Evolutionary conservation across 1,140 invertebrate species (phyloP), one percentile per base, ranked within the genome.

Genomic region (Bombus superbus): DNA sequence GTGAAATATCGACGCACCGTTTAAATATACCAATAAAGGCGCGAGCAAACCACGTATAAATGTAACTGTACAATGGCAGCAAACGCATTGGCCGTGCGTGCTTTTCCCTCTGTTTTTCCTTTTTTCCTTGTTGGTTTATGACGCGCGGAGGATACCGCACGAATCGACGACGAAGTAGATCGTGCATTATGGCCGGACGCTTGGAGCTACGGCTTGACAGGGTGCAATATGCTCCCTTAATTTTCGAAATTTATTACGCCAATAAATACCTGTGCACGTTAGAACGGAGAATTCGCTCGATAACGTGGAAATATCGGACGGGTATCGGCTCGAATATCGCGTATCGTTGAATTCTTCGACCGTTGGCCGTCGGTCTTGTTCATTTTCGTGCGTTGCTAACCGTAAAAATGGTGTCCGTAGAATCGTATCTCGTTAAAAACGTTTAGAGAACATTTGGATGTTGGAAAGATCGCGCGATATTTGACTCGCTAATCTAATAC

Each of bases 21-120:
- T 75, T 57, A 75, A 74, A 74, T 53, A 74, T 35, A 53, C 72
- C 72, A 35, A 74, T 74, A 74, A 75, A 75, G 47, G 73, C 40
- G 73, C 44, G 47, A 22, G 73, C 47, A 57, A 74, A 75, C 32
- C 32, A 3, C 66, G 73, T 75, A 47, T 74, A 74, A 74, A 32
- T 53, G 72, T 74, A 74, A 74, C 72, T 32, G 72, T 74, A 74
- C 72, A 53, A 53, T 74, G 42, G 22, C 44, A 32, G 72, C 57
- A 75, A 75, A 75, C 73, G 44, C 44, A 5, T 25, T 32, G n/a
- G n/a, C 6, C 25, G 32, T 35, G n/a, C 57, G 53, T 75, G 32
- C 32, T n/a, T 38, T 18, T 8, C 8, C 22, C 1, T 25, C n/a
- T 8, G 47, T 22, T 35, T 53, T 53, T 57, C 38, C 22, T 35